Conservation (phyloP, 2,888 invertebrate genomes). For the Aphidius colemani region DNA sequence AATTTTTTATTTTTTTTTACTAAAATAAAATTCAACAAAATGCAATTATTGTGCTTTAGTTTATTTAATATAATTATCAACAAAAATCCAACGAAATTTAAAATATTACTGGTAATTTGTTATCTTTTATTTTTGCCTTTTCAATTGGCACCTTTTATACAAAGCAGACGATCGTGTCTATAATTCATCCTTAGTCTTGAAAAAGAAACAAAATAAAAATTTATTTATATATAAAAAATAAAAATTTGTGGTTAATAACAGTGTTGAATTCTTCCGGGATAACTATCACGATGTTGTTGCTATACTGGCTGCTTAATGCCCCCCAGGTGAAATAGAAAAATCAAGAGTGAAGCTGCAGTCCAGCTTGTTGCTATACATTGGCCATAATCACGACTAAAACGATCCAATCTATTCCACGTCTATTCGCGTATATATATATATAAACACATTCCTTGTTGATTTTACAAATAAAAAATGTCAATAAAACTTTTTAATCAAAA, state of each 20-base stretch:
- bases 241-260: slow-evolving; percentile 42
- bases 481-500: neutral
- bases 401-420: slow-evolving; percentile 6
- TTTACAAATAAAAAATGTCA: slow-evolving; percentile 6
- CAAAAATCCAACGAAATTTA: neutral
- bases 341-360: neutral
- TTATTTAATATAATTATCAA: neutral
- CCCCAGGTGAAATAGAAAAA: neutral
- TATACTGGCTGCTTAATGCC: too few species aligned
- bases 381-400: slow-evolving; percentile 9
- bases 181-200: slow-evolving; percentile 18
- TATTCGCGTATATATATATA: neutral
- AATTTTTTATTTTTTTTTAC: neutral
- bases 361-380: slow-evolving; percentile 7
- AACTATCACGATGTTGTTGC: slow-evolving; percentile 33
- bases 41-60: neutral
- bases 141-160: slow-evolving; percentile 7
- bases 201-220: neutral
- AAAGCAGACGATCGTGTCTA: slow-evolving; percentile 4
- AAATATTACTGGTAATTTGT: neutral
- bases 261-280: slow-evolving; percentile 42
- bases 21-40: too few species aligned
- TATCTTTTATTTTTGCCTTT: neutral
- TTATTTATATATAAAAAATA: slow-evolving; percentile 13
- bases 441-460: slow-evolving; percentile 4